A percentile compares a stretch with the other conserved stretches of the same genome.
Conservation (phyloP, 2,797 vertebrate species). For the Acipenser ruthenus region DNA sequence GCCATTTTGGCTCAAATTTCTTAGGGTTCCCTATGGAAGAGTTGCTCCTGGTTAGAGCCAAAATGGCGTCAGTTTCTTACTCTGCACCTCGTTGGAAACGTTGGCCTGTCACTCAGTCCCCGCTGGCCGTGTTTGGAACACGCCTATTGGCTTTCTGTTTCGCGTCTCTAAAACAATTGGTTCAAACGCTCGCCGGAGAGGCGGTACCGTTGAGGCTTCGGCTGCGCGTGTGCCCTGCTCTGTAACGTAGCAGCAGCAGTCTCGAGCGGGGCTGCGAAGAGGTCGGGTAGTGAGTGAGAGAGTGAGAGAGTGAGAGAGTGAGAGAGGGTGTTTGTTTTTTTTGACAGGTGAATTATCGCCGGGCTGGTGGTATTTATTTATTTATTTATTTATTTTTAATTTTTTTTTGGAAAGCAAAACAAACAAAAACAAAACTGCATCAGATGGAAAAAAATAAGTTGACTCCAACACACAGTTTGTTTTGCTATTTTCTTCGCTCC, state of each 20-base stretch:
- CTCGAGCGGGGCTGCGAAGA: neutral
- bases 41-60: constrained; percentile 29
- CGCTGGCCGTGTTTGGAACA: constrained; percentile 9
- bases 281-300: too few species aligned
- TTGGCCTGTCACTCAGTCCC: constrained; percentile 21
- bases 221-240: constrained; percentile 34
- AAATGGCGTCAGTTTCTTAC: constrained; percentile 35
- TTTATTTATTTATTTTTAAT: neutral
- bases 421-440: constrained; percentile 2
- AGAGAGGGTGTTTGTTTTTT: too few species aligned
- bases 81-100: constrained; percentile 8
- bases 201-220: constrained; percentile 24
- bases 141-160: constrained; percentile 24
- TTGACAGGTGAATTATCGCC: constrained; percentile 13
- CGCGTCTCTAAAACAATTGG: constrained; percentile 4
- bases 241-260: constrained; percentile 30
- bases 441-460: constrained; percentile 47
- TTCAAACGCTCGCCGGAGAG: constrained; percentile 25
- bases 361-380: neutral
- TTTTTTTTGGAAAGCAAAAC: neutral
- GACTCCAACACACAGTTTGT: constrained; percentile 32
- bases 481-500: constrained; percentile 21
- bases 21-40: constrained; percentile 19
- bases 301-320: too few species aligned
- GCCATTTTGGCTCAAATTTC: constrained; percentile 52